These are phyloP conservation scores for Drosophila multiciliata DNA, from an alignment of 2,888 invertebrate species.

Conservation along the genomic window DNA sequence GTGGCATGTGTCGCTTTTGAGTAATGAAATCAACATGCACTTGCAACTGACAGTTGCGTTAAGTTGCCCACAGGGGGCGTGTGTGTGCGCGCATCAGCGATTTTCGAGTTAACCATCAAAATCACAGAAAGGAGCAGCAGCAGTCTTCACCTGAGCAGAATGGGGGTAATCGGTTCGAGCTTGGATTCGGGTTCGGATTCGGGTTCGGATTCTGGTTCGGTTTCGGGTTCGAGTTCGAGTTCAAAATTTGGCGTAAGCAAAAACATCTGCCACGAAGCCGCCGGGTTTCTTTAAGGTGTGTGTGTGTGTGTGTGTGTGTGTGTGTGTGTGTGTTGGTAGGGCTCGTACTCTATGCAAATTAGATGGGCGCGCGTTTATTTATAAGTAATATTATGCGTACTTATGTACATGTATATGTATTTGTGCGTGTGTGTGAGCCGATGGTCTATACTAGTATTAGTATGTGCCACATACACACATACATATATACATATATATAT, in stretches of 20 bases:
- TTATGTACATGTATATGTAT: conserved; percentile 5
- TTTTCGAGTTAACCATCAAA: conserved; percentile 17
- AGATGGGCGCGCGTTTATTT: conserved; percentile 78
- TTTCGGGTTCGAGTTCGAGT: conserved; percentile 27
- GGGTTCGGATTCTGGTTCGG: conserved; percentile 10
- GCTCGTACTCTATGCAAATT: conserved; percentile 69
- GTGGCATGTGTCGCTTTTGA: conserved; percentile 38
- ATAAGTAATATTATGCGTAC: conserved; percentile 74
- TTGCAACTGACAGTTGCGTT: conserved; percentile 41
- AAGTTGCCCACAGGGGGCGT: conserved; percentile 43
- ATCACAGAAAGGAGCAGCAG: neutral
- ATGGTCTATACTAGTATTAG: conserved; percentile 39
- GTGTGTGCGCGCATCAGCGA: neutral
- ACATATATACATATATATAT: neutral
- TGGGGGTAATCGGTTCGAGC: conserved; percentile 2
- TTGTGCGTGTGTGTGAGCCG: conserved; percentile 22
- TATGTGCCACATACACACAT: conserved; percentile 3
- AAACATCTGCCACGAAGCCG: conserved; percentile 72
- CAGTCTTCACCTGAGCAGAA: conserved; percentile 40
- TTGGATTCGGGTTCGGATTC: conserved; percentile 8
- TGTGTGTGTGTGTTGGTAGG: conserved; percentile 26
- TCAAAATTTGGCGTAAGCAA: conserved; percentile 52
- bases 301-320: conserved; percentile 2
- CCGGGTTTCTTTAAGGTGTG: conserved; percentile 27
- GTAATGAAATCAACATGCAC: conserved; percentile 38